Evolutionary conservation across 1,140 invertebrate genomes (phyloP), one percentile per base, ranked within the genome.

Genomic region (Alviniconcha marisindica): DNA sequence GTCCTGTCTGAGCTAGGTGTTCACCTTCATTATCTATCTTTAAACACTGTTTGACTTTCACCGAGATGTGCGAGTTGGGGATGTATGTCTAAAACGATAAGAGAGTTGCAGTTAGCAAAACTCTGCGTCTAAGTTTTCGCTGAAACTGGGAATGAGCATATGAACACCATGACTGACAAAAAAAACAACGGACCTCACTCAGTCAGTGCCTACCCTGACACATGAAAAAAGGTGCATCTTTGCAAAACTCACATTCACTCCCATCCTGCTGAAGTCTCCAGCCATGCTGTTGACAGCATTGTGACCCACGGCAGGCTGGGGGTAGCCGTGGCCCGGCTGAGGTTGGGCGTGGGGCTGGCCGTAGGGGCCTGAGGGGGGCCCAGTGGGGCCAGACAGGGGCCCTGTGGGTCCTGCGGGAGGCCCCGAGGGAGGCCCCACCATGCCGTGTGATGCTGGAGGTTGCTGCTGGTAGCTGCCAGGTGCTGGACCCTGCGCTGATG

Each of bases 251-350:
- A 82, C 81, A 77, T 76, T 60, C 33, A 82, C 51, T 21, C 18
- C 73, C 71, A 82, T 63, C 28, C 31, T 82, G 71, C 36, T 76
- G 71, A 82, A 82, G 33, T 82, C 71, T 24, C 71, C 42, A 40
- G 73, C 69, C 81, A 82, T 76, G 51, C 28, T 63, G 73, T 54
- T 63, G 24, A 77, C 38, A 60, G 71, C 51, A n/a, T 77, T 82
- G 7, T 76, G 81, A 15, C 81, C 71, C 5, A n/a, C 31, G 18
- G 10, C n/a, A 36, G 48, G 31, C 15, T 74, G 71, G 18, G 69
- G 44, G 40, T 44, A 42, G 4, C 44, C 51, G 1, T 28, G 71
- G 7, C 31, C 31, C 66, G 36, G 31, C 28, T 60, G 56, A 24
- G 54, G 36, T 33, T 44, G 24, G 0, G 21, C 63, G 14, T 56